phyloP scores from a whole-genome alignment of 2,113 vertebrate species.

The Morone saxatilis region DNA sequence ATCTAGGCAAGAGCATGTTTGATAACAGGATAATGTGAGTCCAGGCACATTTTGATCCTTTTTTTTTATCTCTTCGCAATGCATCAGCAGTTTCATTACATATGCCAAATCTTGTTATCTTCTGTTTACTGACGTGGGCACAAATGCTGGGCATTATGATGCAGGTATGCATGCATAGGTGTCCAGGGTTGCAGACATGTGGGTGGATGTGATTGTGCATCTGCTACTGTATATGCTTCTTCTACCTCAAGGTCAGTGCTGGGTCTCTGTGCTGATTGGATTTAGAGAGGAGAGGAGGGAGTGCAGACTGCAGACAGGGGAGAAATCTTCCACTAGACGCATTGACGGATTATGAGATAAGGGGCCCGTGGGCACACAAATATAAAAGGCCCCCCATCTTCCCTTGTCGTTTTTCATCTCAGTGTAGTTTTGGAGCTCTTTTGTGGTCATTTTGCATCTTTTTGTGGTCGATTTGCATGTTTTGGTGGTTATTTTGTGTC shows the following conservation, averaged over 20 bases:
- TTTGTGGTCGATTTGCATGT: neutral
- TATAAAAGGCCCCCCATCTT: neutral
- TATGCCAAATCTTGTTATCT: slow-evolving; percentile 3
- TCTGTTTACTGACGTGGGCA: slow-evolving; percentile 20
- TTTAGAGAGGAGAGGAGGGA: slow-evolving; percentile 56
- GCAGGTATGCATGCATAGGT: slow-evolving; percentile 40
- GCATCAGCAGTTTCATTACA: slow-evolving; percentile 28
- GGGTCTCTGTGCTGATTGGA: slow-evolving; percentile 75
- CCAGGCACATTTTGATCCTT: slow-evolving; percentile 22
- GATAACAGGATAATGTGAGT: slow-evolving; percentile 36
- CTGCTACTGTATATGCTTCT: slow-evolving; percentile 62
- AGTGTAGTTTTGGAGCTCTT: too few relatives aligned
- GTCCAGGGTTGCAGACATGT: slow-evolving; percentile 33
- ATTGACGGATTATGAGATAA: slow-evolving; percentile 37
- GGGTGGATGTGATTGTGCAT: slow-evolving; percentile 45
- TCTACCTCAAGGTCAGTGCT: slow-evolving; percentile 76
- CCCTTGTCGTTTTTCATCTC: too few relatives aligned
- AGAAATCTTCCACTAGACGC: slow-evolving; percentile 59
- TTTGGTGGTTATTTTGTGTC: neutral
- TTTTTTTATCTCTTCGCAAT: slow-evolving; percentile 21
- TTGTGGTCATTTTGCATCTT: neutral
- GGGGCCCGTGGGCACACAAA: slow-evolving; percentile 12
- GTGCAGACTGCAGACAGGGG: slow-evolving; percentile 62
- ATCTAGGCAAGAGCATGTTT: slow-evolving; percentile 15
- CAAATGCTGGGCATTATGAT: slow-evolving; percentile 34